These are phyloP conservation scores for Lutra lutra DNA, from an alignment of 2,797 vertebrate genomes.

Conservation along the genomic window DNA sequence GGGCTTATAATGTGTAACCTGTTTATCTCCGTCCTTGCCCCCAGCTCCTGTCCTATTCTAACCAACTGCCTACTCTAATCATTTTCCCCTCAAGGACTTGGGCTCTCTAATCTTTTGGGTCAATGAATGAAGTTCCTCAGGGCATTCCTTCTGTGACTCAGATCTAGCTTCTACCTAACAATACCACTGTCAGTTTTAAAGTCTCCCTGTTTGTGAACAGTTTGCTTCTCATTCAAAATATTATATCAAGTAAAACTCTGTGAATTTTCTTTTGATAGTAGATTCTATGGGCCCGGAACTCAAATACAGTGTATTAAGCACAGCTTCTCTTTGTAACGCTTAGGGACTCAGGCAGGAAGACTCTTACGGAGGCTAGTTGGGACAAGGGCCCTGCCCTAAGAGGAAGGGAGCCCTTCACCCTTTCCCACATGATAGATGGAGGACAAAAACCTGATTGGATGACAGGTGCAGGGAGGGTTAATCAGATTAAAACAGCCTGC, in stretches of 20 bases:
- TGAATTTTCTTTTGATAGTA: neutral
- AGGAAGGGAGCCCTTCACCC: neutral
- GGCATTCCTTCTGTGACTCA: neutral
- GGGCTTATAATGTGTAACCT: neutral
- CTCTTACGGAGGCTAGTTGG: neutral
- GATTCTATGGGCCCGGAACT: neutral
- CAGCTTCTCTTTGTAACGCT: neutral
- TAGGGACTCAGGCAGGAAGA: neutral
- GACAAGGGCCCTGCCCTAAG: neutral
- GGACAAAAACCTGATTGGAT: neutral
- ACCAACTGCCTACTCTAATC: neutral
- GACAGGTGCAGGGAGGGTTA: neutral
- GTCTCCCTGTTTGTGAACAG: neutral
- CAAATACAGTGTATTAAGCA: neutral
- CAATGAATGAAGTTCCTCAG: neutral
- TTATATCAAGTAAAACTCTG: neutral
- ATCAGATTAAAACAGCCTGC: neutral
- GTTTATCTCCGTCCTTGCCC: neutral
- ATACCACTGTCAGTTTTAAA: neutral
- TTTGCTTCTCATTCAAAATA: neutral
- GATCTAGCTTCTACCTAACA: neutral
- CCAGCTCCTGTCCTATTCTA: neutral
- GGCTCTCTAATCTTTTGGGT: neutral
- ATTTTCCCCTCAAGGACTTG: neutral
- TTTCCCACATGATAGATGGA: neutral